Conservation (phyloP, 2,888 invertebrate genomes). For the Acanthosepion lycidas region DNA sequence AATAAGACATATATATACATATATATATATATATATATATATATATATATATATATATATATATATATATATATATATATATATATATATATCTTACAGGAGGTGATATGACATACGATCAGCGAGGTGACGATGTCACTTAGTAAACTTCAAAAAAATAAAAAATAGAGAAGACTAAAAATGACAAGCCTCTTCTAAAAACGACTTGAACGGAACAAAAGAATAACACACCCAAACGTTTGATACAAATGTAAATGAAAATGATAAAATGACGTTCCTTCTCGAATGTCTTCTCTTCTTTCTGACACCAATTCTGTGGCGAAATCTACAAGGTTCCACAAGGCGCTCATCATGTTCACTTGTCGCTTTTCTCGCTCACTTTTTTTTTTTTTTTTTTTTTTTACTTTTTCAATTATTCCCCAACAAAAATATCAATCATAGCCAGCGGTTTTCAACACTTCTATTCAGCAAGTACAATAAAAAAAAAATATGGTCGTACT, state of each 20-base stretch:
- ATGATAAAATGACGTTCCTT: background rate
- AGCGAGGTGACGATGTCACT: background rate
- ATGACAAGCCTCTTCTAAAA: background rate
- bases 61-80: too few species aligned
- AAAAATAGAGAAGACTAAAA: background rate
- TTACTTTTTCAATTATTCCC: background rate
- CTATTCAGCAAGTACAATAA: background rate
- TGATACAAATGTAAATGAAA: slow-evolving; percentile 2
- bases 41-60: too few species aligned
- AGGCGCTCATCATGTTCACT: background rate
- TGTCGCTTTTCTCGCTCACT: background rate
- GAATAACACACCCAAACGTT: background rate
- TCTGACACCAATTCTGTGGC: background rate
- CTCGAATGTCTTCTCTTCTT: background rate
- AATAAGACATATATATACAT: too few species aligned
- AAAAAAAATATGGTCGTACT: background rate
- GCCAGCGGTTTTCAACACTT: background rate
- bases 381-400: background rate
- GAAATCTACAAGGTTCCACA: background rate
- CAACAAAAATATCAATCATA: slow-evolving; percentile 33
- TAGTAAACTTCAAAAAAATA: background rate
- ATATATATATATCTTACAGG: too few species aligned
- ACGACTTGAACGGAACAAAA: background rate
- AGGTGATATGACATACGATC: background rate
- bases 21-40: too few species aligned